A percentile compares a stretch with the other conserved stretches of the same genome.
Conservation (phyloP, 2,113 vertebrate species). For the Lasiurus cinereus region DNA sequence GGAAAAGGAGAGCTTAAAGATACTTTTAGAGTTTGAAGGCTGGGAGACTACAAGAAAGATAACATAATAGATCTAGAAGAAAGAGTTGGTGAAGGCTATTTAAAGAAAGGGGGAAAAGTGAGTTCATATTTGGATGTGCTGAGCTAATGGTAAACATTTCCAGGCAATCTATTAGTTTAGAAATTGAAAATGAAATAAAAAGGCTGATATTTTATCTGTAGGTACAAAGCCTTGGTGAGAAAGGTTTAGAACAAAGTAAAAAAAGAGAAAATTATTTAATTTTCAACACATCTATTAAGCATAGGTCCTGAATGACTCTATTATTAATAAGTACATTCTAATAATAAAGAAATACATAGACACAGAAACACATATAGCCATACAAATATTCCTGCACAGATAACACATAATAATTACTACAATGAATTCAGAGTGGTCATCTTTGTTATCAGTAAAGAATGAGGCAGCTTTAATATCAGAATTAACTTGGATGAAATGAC, state of each 20-base stretch:
- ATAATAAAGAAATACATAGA: slow-evolving; percentile 5
- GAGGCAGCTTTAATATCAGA: slow-evolving; percentile 39
- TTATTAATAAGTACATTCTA: not conserved
- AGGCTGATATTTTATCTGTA: slow-evolving; percentile 12
- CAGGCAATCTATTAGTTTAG: not conserved
- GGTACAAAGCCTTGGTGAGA: not conserved
- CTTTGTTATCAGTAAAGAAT: slow-evolving; percentile 20
- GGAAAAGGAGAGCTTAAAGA: slow-evolving; percentile 30
- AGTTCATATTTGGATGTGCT: slow-evolving; percentile 37
- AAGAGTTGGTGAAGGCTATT: not conserved
- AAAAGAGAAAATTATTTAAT: slow-evolving; percentile 20
- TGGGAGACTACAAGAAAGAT: not conserved
- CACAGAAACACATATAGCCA: not conserved
- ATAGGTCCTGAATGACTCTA: slow-evolving; percentile 4
- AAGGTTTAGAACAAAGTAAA: not conserved
- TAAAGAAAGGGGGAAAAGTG: slow-evolving; percentile 30
- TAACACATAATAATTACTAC: not conserved
- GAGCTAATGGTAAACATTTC: slow-evolving; percentile 36
- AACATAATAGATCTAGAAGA: not conserved
- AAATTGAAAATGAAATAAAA: slow-evolving; percentile 50
- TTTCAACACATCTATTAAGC: slow-evolving; percentile 54
- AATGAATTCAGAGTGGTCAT: not conserved
- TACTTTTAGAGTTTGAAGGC: slow-evolving; percentile 38
- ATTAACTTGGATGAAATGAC: slow-evolving; percentile 14
- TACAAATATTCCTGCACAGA: slow-evolving; percentile 5